These are phyloP conservation scores for Clamator glandarius DNA, from an alignment of 2,797 vertebrate genomes.

Conservation along the genomic window DNA sequence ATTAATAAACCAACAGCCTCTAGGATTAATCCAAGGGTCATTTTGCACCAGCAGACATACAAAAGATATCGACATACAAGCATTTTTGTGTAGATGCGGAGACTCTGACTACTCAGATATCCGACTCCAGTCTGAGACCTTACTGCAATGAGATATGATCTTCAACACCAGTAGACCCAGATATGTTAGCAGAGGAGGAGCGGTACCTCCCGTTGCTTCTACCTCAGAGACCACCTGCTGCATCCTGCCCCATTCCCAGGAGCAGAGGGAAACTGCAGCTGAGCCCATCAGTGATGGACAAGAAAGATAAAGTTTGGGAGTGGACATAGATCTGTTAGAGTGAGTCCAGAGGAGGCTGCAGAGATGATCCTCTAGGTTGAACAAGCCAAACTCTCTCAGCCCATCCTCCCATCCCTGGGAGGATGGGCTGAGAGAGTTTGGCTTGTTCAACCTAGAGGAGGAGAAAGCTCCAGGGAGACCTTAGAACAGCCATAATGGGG, in stretches of 20 bases:
- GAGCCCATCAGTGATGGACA: not conserved
- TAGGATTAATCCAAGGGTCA: not conserved
- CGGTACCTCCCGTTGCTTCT: not conserved
- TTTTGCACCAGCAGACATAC: not conserved
- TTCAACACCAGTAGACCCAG: not conserved
- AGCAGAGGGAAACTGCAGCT: not conserved
- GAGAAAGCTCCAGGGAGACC: no score
- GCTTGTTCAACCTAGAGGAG: no score
- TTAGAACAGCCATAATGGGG: no score
- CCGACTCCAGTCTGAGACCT: not conserved
- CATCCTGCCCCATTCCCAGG: not conserved
- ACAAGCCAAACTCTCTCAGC: no score
- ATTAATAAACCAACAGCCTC: not conserved
- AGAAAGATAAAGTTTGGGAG: not conserved
- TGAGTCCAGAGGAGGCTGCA: no score
- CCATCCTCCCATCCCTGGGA: no score
- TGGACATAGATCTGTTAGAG: no score
- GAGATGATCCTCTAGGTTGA: no score
- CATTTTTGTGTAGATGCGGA: not conserved
- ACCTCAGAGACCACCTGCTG: not conserved
- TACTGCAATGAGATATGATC: fast-evolving
- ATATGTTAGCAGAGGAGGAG: fast-evolving
- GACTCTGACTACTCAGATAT: not conserved
- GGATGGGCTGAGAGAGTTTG: no score
- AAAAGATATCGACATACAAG: fast-evolving